Percentiles rank a stretch among this genome's conserved stretches.
phyloP scores from a whole-genome alignment of 1,140 invertebrate species.

The Drosophila triauraria region DNA sequence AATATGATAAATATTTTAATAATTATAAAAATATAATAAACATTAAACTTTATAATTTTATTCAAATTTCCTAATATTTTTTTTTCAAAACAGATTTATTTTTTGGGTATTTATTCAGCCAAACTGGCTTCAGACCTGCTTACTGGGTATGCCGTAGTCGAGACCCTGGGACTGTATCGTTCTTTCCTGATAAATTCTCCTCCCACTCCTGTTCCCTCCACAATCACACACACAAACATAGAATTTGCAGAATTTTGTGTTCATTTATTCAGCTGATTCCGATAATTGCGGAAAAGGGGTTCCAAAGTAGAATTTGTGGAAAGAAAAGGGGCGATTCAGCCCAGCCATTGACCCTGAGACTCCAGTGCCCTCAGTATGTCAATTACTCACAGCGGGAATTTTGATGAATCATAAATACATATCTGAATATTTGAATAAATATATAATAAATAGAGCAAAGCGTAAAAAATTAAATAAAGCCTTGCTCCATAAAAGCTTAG shows the following conservation, averaged over 20 bases:
- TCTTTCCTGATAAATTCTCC: conserved; percentile 10
- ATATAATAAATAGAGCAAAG: too few relatives aligned
- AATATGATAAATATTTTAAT: too few relatives aligned
- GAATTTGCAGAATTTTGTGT: conserved; percentile 48
- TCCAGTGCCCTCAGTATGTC: not conserved
- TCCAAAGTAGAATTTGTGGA: not conserved
- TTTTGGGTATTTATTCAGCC: too few relatives aligned
- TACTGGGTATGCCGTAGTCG: conserved; percentile 1
- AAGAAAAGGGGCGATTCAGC: conserved; percentile 17
- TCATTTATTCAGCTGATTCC: conserved; percentile 41
- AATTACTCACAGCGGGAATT: not conserved
- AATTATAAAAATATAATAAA: not conserved
- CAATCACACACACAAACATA: conserved; percentile 3
- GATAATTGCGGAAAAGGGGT: conserved; percentile 15
- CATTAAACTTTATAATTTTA: not conserved
- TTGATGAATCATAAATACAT: not conserved
- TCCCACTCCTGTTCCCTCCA: not conserved
- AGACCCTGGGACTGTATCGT: not conserved
- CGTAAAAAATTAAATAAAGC: too few relatives aligned
- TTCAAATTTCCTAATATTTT: too few relatives aligned
- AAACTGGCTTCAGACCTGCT: not conserved
- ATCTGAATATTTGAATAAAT: too few relatives aligned
- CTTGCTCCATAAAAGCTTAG: too few relatives aligned
- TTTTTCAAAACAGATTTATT: not conserved
- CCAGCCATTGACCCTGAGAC: conserved; percentile 48